Evolutionary conservation across 1,140 invertebrate species (phyloP).

Genomic region (Orchesella cincta): DNA sequence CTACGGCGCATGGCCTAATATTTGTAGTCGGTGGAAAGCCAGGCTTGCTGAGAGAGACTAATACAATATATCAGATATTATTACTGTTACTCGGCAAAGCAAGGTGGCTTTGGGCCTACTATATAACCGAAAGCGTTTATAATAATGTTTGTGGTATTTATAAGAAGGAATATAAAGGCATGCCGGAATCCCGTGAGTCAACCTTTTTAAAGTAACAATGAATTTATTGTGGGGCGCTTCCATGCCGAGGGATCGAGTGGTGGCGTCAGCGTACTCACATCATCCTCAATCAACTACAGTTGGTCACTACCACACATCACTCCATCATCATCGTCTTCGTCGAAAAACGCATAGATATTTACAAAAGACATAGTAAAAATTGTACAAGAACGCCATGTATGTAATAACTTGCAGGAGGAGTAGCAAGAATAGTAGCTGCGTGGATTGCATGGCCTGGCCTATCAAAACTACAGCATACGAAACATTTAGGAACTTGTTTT

Average conservation of each 20-base stretch:
- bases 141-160: no score
- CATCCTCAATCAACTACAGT: background rate
- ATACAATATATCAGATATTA: no score
- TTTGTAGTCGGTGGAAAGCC: no score
- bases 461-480: background rate
- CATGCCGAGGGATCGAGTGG: constrained; percentile 31
- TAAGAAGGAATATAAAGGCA: background rate
- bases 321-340: background rate
- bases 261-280: background rate
- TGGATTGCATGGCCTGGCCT: no score
- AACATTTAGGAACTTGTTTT: background rate
- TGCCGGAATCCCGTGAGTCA: constrained; percentile 24
- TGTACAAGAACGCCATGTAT: no score
- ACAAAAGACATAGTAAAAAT: no score
- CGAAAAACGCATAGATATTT: no score
- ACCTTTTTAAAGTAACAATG: constrained; percentile 38
- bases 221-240: constrained; percentile 42
- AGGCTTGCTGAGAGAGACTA: no score
- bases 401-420: background rate
- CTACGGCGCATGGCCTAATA: no score
- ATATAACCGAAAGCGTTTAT: no score
- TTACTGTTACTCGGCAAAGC: no score
- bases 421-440: background rate
- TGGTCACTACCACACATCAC: background rate
- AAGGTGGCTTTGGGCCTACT: no score